Conservation (phyloP, 2,888 invertebrate species). For the Acanthosoma haemorrhoidale region DNA sequence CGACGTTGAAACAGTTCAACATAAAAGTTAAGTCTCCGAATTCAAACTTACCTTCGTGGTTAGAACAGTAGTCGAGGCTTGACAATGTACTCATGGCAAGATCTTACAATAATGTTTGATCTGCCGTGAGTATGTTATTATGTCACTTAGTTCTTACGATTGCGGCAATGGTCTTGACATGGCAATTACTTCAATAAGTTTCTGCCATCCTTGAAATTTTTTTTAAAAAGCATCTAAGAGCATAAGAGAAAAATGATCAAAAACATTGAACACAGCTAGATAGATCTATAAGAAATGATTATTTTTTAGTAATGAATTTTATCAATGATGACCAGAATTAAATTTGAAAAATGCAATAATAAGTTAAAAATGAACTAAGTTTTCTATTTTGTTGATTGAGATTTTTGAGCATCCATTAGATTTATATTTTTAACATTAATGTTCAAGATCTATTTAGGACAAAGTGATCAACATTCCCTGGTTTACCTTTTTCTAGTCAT, state of each 20-base stretch:
- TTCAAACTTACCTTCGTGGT: constrained; percentile 70
- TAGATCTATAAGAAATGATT: background rate
- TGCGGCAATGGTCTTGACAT: background rate
- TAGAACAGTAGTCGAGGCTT: constrained; percentile 59
- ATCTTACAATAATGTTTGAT: constrained; percentile 7
- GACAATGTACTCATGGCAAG: constrained; percentile 17
- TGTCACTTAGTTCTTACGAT: background rate
- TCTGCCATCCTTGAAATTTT: background rate
- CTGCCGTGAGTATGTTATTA: background rate
- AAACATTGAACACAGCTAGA: background rate
- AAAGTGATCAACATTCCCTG: background rate
- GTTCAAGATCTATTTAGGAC: background rate
- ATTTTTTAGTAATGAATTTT: constrained; percentile 12
- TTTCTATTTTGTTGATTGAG: constrained; percentile 4
- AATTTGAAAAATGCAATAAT: background rate
- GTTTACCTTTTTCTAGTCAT: constrained; percentile 3
- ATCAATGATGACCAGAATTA: background rate
- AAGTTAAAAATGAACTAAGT: background rate
- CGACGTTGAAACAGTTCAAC: constrained; percentile 91
- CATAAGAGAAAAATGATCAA: background rate
- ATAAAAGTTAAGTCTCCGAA: constrained; percentile 81
- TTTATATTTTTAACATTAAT: constrained; percentile 1
- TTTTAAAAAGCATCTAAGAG: too few relatives aligned
- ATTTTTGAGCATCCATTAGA: too few relatives aligned
- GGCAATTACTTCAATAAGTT: background rate